Evolutionary conservation across 2,888 invertebrate genomes (phyloP).

Genomic region (Eubasilissa splendida): DNA sequence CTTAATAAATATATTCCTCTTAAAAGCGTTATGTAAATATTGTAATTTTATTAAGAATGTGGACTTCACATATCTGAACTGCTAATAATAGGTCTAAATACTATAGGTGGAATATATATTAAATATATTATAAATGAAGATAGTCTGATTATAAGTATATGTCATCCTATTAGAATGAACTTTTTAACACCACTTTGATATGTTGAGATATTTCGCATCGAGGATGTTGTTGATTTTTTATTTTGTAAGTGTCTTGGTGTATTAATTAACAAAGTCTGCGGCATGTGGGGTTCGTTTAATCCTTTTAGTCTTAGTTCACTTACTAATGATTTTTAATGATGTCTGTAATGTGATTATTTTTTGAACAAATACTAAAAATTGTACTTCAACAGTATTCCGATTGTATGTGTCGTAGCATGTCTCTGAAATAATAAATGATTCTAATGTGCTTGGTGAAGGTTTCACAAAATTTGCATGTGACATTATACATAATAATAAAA

Average conservation of each 20-base stretch:
- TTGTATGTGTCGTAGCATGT: slow-evolving; percentile 27
- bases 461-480: slow-evolving; percentile 28
- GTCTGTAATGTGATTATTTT: slow-evolving; percentile 19
- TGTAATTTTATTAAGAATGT: no score
- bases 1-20: no score
- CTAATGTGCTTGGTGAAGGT: slow-evolving; percentile 12
- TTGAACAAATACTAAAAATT: slow-evolving; percentile 12
- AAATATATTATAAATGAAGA: no score
- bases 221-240: slow-evolving; percentile 2
- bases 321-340: slow-evolving; percentile 11
- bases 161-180: no score
- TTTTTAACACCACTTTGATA: slow-evolving; percentile 28
- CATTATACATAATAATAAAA: background rate
- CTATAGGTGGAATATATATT: no score
- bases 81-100: no score
- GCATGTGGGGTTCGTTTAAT: slow-evolving; percentile 28
- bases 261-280: slow-evolving; percentile 13
- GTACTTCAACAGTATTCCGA: slow-evolving; percentile 20
- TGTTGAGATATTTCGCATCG: background rate
- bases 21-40: no score
- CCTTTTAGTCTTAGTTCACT: slow-evolving; percentile 19
- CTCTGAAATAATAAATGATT: slow-evolving; percentile 13
- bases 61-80: no score
- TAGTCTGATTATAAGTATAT: no score
- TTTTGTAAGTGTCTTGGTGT: slow-evolving; percentile 16